Evolutionary conservation across 2,797 vertebrate species (phyloP).

Genomic region (Tachyglossus aculeatus): DNA sequence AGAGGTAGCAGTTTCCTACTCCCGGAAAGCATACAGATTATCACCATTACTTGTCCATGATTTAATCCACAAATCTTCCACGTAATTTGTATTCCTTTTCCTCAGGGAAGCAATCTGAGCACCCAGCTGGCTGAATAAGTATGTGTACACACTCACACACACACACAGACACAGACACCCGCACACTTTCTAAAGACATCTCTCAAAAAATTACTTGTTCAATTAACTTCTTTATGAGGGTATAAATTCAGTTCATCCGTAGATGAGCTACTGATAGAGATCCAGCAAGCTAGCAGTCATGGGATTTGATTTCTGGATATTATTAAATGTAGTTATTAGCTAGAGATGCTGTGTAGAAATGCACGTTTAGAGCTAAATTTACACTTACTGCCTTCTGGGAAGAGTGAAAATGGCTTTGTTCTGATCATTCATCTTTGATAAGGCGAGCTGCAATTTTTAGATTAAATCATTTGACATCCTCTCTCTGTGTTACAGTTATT

Average conservation of each 20-base stretch:
- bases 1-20: too few relatives aligned
- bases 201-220: constrained; percentile 31
- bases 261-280: constrained; percentile 31
- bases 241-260: constrained; percentile 20
- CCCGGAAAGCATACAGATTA: not conserved
- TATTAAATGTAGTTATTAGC: constrained; percentile 47
- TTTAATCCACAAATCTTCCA: not conserved
- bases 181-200: constrained; percentile 11
- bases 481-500: constrained; percentile 46
- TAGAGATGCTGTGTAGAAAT: constrained; percentile 26
- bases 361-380: constrained; percentile 45
- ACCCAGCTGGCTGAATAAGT: not conserved
- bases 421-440: constrained; percentile 36
- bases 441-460: constrained; percentile 20
- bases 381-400: constrained; percentile 25
- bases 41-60: not conserved
- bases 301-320: constrained; percentile 40
- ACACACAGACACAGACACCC: accelerated
- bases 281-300: not conserved
- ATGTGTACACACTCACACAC: not conserved
- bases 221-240: constrained; percentile 47
- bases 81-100: too few relatives aligned
- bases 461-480: constrained; percentile 54
- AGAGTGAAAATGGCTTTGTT: constrained; percentile 23
- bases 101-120: not conserved